Conservation (phyloP, 2,797 vertebrate species). For the Rhinella marina region DNA sequence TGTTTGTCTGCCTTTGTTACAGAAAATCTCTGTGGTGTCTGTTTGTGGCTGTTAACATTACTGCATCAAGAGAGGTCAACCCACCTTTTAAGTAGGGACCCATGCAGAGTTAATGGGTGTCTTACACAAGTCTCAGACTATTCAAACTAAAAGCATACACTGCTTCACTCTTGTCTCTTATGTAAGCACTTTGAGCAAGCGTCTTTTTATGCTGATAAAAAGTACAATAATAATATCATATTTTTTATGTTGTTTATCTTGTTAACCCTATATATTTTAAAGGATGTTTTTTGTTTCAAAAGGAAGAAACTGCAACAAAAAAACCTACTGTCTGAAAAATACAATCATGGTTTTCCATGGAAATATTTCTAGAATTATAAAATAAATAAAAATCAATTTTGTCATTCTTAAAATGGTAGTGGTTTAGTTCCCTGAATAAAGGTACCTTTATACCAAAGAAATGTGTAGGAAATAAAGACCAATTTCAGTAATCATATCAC, state of each 20-base stretch:
- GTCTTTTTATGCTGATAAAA: background rate
- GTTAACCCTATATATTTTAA: background rate
- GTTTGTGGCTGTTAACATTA: background rate
- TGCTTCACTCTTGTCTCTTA: background rate
- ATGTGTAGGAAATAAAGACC: too few relatives aligned
- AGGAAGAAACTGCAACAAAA: background rate
- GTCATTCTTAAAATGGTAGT: too few relatives aligned
- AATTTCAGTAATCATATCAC: too few relatives aligned
- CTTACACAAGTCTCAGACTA: background rate
- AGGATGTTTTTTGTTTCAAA: background rate
- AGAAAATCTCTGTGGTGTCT: slow-evolving; percentile 9
- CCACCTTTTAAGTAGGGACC: background rate
- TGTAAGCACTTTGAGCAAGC: background rate
- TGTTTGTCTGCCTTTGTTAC: slow-evolving; percentile 12
- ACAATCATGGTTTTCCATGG: background rate
- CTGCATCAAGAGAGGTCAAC: slow-evolving; percentile 24
- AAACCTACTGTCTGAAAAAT: background rate
- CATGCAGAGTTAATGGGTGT: slow-evolving; percentile 24
- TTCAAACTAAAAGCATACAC: background rate
- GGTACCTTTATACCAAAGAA: too few relatives aligned
- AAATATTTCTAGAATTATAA: background rate
- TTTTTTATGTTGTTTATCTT: background rate
- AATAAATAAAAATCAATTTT: too few relatives aligned
- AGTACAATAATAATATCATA: background rate
- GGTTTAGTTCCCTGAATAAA: too few relatives aligned